phyloP scores from a whole-genome alignment of 2,888 invertebrate genomes.

The Euclidia mi region DNA sequence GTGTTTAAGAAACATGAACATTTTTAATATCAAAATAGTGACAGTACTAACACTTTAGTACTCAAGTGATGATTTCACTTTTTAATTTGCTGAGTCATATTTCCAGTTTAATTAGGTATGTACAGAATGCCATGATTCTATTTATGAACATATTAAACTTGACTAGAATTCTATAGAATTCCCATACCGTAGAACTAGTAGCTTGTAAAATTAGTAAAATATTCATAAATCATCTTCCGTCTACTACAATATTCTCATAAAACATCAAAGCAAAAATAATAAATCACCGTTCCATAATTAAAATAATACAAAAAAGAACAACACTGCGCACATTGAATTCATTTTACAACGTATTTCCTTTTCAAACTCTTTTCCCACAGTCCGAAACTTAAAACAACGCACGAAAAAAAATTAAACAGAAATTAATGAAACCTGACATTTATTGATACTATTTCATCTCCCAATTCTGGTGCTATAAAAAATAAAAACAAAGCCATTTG shows the following conservation, averaged over 20 bases:
- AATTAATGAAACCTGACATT: conserved; percentile 51
- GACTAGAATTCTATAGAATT: too few relatives aligned
- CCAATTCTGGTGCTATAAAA: conserved; percentile 34
- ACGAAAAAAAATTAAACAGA: conserved; percentile 23
- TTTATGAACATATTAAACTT: too few relatives aligned
- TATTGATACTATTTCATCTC: conserved; percentile 45
- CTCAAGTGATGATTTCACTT: too few relatives aligned
- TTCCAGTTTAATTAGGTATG: too few relatives aligned
- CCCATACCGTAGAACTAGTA: too few relatives aligned
- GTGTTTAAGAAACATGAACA: too few relatives aligned
- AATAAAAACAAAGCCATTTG: conserved; percentile 48
- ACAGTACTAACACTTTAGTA: too few relatives aligned
- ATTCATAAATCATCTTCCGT: too few relatives aligned
- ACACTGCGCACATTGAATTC: conserved; percentile 1
- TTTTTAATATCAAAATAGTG: too few relatives aligned
- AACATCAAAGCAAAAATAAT: conserved; percentile 7
- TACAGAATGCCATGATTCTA: too few relatives aligned
- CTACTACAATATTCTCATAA: background rate
- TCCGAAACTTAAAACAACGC: conserved; percentile 18
- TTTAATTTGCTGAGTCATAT: too few relatives aligned
- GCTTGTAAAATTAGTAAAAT: too few relatives aligned
- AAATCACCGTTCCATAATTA: conserved; percentile 15
- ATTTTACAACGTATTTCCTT: conserved; percentile 11
- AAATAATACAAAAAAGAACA: conserved; percentile 8
- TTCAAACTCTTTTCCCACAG: conserved; percentile 38